A percentile compares a stretch with the other conserved stretches of the same genome.
phyloP scores from a whole-genome alignment of 1,140 invertebrate species.

The Probaryconus sp. region DNA sequence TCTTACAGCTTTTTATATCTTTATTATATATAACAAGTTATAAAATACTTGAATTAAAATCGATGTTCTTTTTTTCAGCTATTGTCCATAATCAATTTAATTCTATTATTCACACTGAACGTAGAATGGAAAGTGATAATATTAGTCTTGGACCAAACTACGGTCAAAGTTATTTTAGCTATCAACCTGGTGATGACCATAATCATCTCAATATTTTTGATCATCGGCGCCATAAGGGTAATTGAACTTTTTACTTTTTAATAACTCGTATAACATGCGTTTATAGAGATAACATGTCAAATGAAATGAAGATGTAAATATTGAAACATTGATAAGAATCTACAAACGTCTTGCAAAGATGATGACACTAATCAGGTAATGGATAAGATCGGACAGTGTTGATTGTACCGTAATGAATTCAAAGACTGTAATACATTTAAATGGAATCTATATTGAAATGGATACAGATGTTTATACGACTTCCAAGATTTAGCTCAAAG shows the following conservation, averaged over 20 bases:
- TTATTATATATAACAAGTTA: too few relatives aligned
- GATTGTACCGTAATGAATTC: too few relatives aligned
- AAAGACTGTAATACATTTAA: too few relatives aligned
- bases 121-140: constrained; percentile 85
- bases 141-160: constrained; percentile 79
- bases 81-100: constrained; percentile 80
- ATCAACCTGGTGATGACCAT: constrained; percentile 90
- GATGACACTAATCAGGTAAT: too few relatives aligned
- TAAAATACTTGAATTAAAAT: too few relatives aligned
- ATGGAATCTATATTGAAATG: too few relatives aligned
- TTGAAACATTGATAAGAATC: too few relatives aligned
- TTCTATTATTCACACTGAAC: constrained; percentile 78
- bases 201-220: constrained; percentile 85
- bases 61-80: constrained; percentile 79
- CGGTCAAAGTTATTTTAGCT: constrained; percentile 86
- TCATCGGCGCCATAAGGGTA: constrained; percentile 87
- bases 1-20: too few relatives aligned
- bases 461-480: too few relatives aligned
- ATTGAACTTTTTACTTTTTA: constrained; percentile 27
- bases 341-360: too few relatives aligned
- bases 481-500: too few relatives aligned
- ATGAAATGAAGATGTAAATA: neutral
- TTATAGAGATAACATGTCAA: neutral
- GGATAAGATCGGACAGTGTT: too few relatives aligned
- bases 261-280: constrained; percentile 1